phyloP scores from a whole-genome alignment of 1,140 invertebrate species.

The Cataglyphis hispanica region DNA sequence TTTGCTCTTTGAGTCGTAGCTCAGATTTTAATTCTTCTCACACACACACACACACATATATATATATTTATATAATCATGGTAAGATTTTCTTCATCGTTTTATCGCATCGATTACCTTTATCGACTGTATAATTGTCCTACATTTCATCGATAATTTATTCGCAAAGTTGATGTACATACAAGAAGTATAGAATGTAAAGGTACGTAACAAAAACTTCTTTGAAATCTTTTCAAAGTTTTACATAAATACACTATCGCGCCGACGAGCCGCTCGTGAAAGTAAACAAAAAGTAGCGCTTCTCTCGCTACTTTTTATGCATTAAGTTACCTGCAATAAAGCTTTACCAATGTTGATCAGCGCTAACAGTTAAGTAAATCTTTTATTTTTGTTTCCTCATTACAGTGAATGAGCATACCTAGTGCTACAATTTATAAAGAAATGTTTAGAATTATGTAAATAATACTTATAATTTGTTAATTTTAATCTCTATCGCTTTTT shows the following conservation, averaged over 20 bases:
- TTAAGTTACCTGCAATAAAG: constrained; percentile 22
- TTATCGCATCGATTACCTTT: constrained; percentile 44
- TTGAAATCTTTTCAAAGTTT: constrained; percentile 56
- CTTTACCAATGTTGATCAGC: constrained; percentile 21
- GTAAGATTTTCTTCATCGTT: neutral
- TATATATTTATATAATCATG: neutral
- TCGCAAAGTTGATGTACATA: constrained; percentile 41
- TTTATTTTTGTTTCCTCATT: neutral
- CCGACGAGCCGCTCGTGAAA: constrained; percentile 24
- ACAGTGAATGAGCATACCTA: neutral
- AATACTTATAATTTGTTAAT: constrained; percentile 11
- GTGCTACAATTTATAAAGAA: constrained; percentile 2
- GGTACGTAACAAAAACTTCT: constrained; percentile 52
- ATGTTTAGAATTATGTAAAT: neutral
- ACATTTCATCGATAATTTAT: constrained; percentile 35
- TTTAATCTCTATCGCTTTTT: neutral
- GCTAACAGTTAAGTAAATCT: constrained; percentile 24
- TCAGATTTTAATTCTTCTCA: neutral
- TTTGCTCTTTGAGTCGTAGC: neutral
- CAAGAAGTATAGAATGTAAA: neutral
- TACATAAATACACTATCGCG: constrained; percentile 43
- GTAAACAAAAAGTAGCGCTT: constrained; percentile 39
- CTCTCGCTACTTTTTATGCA: constrained; percentile 37
- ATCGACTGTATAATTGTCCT: neutral
- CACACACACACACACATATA: too few relatives aligned